Percentiles rank a stretch among this genome's conserved stretches.
Evolutionary conservation across 2,113 vertebrate species (phyloP).

Genomic region (Emydura subglobosa): DNA sequence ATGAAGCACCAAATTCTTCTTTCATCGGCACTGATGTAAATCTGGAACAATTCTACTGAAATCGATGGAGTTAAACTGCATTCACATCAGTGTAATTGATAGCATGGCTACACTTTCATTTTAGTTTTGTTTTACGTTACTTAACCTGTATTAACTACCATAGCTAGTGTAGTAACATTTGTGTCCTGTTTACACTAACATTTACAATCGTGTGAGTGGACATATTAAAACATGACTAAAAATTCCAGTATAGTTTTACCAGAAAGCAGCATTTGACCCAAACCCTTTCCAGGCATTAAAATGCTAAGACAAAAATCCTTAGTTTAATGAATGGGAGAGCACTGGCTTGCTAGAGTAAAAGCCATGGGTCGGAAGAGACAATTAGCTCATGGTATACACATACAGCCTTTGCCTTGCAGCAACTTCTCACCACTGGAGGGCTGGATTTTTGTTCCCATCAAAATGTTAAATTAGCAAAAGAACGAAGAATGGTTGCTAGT

Average conservation of each 20-base stretch:
- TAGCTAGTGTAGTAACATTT: accelerated
- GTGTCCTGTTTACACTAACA: accelerated
- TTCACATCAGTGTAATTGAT: background rate
- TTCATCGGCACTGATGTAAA: background rate
- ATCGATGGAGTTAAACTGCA: accelerated
- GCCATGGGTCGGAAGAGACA: background rate
- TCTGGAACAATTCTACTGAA: background rate
- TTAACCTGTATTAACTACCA: background rate
- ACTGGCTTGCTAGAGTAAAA: background rate
- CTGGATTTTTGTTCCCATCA: background rate
- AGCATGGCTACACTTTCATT: accelerated
- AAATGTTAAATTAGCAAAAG: background rate
- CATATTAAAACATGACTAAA: background rate
- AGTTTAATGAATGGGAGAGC: background rate
- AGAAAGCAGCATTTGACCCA: accelerated
- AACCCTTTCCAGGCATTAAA: background rate
- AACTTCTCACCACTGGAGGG: background rate
- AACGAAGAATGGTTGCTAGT: background rate
- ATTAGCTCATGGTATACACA: background rate
- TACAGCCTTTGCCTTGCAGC: background rate
- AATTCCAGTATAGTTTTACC: background rate
- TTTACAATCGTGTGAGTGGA: background rate
- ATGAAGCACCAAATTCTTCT: background rate
- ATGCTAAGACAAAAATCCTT: background rate
- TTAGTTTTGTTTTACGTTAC: background rate